Conservation (phyloP, 1,140 invertebrate genomes). For the Berghia stephanieae region DNA sequence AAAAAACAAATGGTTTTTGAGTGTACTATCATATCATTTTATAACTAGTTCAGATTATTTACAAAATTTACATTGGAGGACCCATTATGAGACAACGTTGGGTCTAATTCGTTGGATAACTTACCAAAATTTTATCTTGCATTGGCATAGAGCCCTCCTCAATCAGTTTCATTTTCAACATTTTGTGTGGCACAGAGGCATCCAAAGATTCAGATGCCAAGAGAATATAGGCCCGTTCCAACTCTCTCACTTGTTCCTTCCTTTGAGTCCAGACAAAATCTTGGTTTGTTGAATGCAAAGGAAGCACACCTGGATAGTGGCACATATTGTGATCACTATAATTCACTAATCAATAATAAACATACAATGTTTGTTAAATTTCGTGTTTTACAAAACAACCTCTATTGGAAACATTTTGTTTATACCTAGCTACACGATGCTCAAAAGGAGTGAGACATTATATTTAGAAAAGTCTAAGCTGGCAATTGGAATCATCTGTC, state of each 20-base stretch:
- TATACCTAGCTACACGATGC: no score
- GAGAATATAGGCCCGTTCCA: conserved; percentile 76
- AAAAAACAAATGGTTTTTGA: no score
- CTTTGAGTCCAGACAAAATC: conserved; percentile 78
- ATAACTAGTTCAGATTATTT: no score
- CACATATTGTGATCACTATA: no score
- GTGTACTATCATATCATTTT: no score
- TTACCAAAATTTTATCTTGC: conserved; percentile 68
- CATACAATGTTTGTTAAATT: no score
- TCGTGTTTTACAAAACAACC: no score
- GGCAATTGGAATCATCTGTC: no score
- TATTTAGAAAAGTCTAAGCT: no score
- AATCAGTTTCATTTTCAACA: conserved; percentile 81
- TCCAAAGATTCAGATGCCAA: conserved; percentile 68
- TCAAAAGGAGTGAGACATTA: no score
- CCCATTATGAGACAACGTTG: background rate
- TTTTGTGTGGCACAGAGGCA: conserved; percentile 72
- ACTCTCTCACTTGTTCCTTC: conserved; percentile 78
- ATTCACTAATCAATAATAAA: no score
- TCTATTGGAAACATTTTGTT: no score
- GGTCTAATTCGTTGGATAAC: background rate
- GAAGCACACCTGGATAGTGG: conserved; percentile 77
- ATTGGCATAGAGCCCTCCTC: conserved; percentile 75
- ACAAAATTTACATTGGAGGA: background rate
- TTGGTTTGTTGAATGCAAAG: conserved; percentile 78